Evolutionary conservation across 2,888 invertebrate genomes (phyloP), one percentile per base, ranked within the genome.

Genomic region (Antheraea yamamai): DNA sequence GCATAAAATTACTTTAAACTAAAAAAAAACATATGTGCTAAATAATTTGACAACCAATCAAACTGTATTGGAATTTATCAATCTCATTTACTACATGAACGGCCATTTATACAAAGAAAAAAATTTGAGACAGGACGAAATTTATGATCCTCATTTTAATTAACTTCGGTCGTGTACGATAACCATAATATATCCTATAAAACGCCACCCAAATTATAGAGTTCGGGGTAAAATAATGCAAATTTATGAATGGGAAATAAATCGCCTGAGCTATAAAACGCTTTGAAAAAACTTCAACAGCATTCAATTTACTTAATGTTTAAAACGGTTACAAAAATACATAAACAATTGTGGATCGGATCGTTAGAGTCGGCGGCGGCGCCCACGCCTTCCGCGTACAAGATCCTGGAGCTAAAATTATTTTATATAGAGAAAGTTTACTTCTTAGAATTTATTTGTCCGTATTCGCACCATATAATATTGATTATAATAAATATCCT

Each of bases 391-490:
- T n/a, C 35, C 55, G n/a, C 55, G 64, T 30, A 20, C 51, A 7
- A 72, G 26, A 72, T 51, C 47, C 23, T 72, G 47, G 72, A 51
- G n/a, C 47, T 26, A 72, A 47, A 52, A 26, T 51, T 23, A 72
- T 23, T 26, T 2, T 7, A 72, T 18, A 51, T 51, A n/a, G 0
- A 16, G 47, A 47, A 71, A 20, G 4, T n/a, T 39, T n/a, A 23
- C 26, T 51, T 51, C 23, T 20, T 4, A 26, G 12, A 64, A 64
- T 64, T 64, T 26, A 12, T 14, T 26, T 26, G 10, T 26, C 4
- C 26, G 64, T 26, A 64, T 64, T 64, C 12, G 26, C 64, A 26
- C 64, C 16, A 64, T 12, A 64, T 2, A 12, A 64, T 47, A 26
- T 26, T 8, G 16, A 10, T 14, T 64, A 23, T 64, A 64, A 64